Evolutionary conservation across 2,797 vertebrate species (phyloP), one percentile per base, ranked within the genome.

Genomic region (Sparus aurata): DNA sequence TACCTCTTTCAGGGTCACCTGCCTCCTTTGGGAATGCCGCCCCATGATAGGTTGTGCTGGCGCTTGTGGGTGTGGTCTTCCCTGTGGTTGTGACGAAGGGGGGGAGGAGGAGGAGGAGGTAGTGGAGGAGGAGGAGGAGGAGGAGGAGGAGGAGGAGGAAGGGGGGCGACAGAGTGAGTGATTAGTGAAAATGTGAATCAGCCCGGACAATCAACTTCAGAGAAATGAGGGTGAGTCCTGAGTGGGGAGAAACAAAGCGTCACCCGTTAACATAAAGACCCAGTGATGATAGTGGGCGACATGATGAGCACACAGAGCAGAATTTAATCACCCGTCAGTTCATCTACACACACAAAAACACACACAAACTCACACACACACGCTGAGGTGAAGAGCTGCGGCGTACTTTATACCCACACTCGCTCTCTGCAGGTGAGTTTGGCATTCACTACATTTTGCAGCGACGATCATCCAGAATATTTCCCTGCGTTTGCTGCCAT

Each of bases 1-100:
- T 94, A 95, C 95, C 96, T 95, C 94, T 95, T 90, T 95, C 93
- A 93, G 94, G 85, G 94, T 94, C 94, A 95, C 93, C 95, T 83
- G 92, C 89, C 94, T 94, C 94, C 96, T 95, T 96, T 94, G 95
- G 95, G 84, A 93, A 94, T 89, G 92, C 89, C 88, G 95, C 92
- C 90, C 79, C 94, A 87, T 94, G 93, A 94, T 86, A 90, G 94
- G 95, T 94, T 90, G 93, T 91, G 83, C 94, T 95, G 95, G 95
- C 87, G 68, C 90, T 89, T 89, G 91, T 88, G 93, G 95, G 95
- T 94, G 95, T 95, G 94, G 93, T 95, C 95, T 96, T 95, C 86
- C 95, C 92, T 91, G 93, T 89, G 93, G 91, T 96, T 94, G 93
- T 92, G 73, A 92, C 83, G 94, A 93, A 90, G 87, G 89, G 74